Evolutionary conservation across 2,797 vertebrate genomes (phyloP), one percentile per base, ranked within the genome.

Genomic region (Myripristis murdjan): DNA sequence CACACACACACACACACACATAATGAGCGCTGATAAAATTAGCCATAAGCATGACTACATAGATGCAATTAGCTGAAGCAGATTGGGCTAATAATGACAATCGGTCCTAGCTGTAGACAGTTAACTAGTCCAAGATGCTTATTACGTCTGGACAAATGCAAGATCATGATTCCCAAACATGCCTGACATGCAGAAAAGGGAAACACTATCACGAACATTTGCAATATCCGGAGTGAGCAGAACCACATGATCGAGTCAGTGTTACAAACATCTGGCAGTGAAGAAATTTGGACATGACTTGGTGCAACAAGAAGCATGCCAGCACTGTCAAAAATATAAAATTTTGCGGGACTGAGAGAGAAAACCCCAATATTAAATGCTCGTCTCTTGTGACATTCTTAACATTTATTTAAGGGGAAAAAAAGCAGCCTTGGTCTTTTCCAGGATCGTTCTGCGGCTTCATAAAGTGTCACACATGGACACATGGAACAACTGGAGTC

Each of bases 241-340:
- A 62, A 7, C 26, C 35, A 53, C 9, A 55, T 44, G 28, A 61
- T 33, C 60, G 26, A 59, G 22, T 49, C 26, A 24, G 15, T 35
- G 37, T 22, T 59, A 23, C 26, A 65, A 79, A 81, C 72, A 79
- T 87, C 71, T 82, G 63, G 75, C 80, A 51, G 55, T 64, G 44
- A 62, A 67, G 66, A 37, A 52, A 33, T 69, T 71, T 56, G 37
- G 49, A 76, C 48, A 68, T 77, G 63, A 71, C 75, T 15, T 73
- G 56, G 24, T 58, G 64, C 72, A 61, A 67, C 54, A 61, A 52
- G 56, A 74, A 31, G 46, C 31, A 63, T 68, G 47, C 65, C 52
- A 66, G 75, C 47, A 65, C 1, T 37, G 74, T 84, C 75, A 58
- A 57, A 79, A 81, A 43, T 43, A 43, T 7, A 35, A 79, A 72